phyloP scores from a whole-genome alignment of 2,888 invertebrate genomes.

The Platycheirus rosarum region DNA sequence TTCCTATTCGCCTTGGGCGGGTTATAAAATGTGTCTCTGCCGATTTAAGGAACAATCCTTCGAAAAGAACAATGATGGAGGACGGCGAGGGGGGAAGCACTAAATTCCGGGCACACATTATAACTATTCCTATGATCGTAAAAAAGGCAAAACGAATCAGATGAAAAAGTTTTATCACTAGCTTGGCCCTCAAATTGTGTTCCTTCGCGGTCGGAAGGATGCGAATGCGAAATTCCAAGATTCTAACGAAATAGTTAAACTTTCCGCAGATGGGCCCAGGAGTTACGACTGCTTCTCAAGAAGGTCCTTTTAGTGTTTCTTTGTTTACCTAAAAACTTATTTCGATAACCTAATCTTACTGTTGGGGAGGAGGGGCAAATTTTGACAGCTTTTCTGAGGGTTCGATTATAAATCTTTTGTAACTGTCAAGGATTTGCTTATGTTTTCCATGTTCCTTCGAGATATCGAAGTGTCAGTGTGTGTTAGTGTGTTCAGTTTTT shows the following conservation, averaged over 20 bases:
- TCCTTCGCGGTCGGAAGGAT: constrained; percentile 40
- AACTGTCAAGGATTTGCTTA: constrained; percentile 70
- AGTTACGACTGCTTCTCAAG: constrained; percentile 35
- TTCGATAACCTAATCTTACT: constrained; percentile 10
- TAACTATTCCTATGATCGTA: constrained; percentile 71
- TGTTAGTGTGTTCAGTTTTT: constrained; percentile 30
- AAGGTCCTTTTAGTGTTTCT: constrained; percentile 1
- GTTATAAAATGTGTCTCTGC: constrained; percentile 56
- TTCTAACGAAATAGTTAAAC: constrained; percentile 57
- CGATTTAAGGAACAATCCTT: constrained; percentile 9
- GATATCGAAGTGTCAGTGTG: constrained; percentile 9
- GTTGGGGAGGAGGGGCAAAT: constrained; percentile 39
- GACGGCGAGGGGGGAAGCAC: not conserved
- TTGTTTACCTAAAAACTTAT: constrained; percentile 32
- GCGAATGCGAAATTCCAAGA: not conserved
- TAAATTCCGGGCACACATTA: constrained; percentile 36
- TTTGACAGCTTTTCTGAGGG: constrained; percentile 69
- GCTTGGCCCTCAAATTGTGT: constrained; percentile 44
- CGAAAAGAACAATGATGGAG: constrained; percentile 15
- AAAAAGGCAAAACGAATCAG: constrained; percentile 57
- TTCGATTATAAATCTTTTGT: constrained; percentile 74
- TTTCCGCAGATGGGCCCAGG: constrained; percentile 61
- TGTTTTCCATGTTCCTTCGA: constrained; percentile 55
- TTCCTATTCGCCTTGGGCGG: constrained; percentile 35
- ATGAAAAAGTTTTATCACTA: constrained; percentile 70